Conservation (phyloP, 2,113 vertebrate genomes). For the Nerophis ophidion region DNA sequence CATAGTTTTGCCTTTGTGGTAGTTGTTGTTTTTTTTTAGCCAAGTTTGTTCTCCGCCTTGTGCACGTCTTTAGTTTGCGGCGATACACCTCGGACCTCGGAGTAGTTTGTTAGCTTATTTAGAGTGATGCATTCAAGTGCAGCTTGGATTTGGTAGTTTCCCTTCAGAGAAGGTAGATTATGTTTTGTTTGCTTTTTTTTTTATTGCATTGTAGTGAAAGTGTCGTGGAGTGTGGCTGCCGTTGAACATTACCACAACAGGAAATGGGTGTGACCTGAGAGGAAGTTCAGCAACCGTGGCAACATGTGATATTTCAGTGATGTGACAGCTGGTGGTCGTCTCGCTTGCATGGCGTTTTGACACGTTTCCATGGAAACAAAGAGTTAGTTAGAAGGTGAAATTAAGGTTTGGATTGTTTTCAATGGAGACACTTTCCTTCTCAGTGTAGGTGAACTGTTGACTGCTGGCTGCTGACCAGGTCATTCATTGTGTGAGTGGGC, state of each 20-base stretch:
- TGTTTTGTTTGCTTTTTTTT: background rate
- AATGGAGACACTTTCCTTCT: no score
- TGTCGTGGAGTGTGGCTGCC: background rate
- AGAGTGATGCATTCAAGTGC: slow-evolving; percentile 16
- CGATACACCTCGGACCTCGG: no score
- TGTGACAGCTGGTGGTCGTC: slow-evolving; percentile 1
- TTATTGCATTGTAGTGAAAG: background rate
- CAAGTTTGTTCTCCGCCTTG: no score
- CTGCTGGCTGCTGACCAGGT: no score
- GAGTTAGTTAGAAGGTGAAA: no score
- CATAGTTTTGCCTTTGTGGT: no score
- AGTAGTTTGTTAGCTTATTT: background rate
- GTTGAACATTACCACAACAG: slow-evolving; percentile 25
- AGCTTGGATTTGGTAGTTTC: slow-evolving; percentile 19
- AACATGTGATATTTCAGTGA: slow-evolving; percentile 9
- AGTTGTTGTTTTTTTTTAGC: no score
- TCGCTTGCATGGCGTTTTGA: background rate
- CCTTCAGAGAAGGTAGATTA: background rate
- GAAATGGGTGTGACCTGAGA: slow-evolving; percentile 42
- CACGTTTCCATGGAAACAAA: background rate
- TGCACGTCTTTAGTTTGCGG: no score
- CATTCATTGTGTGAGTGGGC: no score
- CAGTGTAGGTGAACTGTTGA: no score
- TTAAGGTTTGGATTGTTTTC: no score
- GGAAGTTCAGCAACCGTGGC: background rate